Conservation (phyloP, 1,140 invertebrate genomes). For the Aphelenchoides fujianensis region DNA sequence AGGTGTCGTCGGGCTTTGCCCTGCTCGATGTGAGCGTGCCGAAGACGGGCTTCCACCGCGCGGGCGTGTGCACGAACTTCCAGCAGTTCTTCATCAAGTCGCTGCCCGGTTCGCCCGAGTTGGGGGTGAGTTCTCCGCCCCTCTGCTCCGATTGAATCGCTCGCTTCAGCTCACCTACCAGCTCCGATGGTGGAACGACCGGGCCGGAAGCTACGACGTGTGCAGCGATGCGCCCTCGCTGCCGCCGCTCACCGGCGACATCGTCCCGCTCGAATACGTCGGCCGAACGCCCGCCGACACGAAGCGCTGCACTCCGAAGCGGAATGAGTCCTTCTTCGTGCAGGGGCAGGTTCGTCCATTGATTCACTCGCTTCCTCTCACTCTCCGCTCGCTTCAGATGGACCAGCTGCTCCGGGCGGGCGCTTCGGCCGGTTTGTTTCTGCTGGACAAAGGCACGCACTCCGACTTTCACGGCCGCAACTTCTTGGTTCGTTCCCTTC, state of each 20-base stretch:
- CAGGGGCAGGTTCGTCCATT: conserved; percentile 10
- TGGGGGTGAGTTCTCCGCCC: conserved; percentile 24
- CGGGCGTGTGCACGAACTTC: conserved; percentile 37
- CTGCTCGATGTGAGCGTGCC: conserved; percentile 30
- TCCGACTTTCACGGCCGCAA: conserved; percentile 30
- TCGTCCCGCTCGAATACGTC: conserved; percentile 31
- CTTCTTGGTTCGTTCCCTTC: conserved; percentile 41
- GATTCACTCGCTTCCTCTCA: neutral
- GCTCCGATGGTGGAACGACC: conserved; percentile 40
- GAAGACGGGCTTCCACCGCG: neutral
- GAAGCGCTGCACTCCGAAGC: conserved; percentile 15
- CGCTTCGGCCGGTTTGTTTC: conserved; percentile 40
- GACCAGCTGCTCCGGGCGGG: conserved; percentile 21
- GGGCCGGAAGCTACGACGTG: conserved; percentile 29
- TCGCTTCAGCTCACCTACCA: conserved; percentile 22
- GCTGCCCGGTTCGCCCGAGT: conserved; percentile 29
- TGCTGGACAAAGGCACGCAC: conserved; percentile 43
- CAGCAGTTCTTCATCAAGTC: conserved; percentile 33
- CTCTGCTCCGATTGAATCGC: neutral
- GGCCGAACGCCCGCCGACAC: neutral
- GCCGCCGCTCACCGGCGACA: neutral
- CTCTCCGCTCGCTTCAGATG: no score
- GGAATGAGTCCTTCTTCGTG: conserved; percentile 11
- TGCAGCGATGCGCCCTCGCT: conserved; percentile 23
- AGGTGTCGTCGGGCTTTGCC: conserved; percentile 44